Percentiles rank a stretch among this genome's conserved stretches.
phyloP scores from a whole-genome alignment of 2,888 invertebrate genomes.

The Nemurella pictetii region DNA sequence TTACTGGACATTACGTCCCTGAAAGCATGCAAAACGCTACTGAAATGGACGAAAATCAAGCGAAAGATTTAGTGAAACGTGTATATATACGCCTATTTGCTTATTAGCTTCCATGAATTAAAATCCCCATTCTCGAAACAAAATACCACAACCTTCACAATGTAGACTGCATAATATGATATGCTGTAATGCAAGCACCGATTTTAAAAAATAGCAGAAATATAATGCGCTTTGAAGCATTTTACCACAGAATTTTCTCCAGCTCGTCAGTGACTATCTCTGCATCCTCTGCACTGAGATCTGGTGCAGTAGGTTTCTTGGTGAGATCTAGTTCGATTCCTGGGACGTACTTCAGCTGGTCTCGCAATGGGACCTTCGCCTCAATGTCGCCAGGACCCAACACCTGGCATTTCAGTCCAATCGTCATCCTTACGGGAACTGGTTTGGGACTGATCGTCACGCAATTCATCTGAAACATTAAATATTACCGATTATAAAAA shows the following conservation, averaged over 20 bases:
- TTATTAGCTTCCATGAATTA: too few relatives aligned
- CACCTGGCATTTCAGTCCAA: conserved; percentile 6
- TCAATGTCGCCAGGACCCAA: background rate
- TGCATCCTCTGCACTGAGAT: background rate
- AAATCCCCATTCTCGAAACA: background rate
- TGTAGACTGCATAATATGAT: too few relatives aligned
- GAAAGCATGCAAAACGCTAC: background rate
- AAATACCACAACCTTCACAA: too few relatives aligned
- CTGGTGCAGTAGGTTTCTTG: background rate
- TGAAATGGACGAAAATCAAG: too few relatives aligned
- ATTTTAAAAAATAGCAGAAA: too few relatives aligned
- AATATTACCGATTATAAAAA: background rate
- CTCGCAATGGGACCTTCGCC: background rate
- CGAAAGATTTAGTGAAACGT: too few relatives aligned
- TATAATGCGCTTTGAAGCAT: background rate
- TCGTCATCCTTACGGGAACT: background rate
- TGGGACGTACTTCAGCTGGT: conserved; percentile 10
- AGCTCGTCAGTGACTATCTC: background rate
- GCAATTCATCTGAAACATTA: background rate
- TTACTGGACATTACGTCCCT: background rate
- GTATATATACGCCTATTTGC: too few relatives aligned
- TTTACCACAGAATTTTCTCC: background rate
- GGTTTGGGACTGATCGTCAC: background rate
- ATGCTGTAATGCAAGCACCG: too few relatives aligned
- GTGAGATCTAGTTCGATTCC: background rate